phyloP scores from a whole-genome alignment of 2,113 vertebrate species.

The Cacatua alba region DNA sequence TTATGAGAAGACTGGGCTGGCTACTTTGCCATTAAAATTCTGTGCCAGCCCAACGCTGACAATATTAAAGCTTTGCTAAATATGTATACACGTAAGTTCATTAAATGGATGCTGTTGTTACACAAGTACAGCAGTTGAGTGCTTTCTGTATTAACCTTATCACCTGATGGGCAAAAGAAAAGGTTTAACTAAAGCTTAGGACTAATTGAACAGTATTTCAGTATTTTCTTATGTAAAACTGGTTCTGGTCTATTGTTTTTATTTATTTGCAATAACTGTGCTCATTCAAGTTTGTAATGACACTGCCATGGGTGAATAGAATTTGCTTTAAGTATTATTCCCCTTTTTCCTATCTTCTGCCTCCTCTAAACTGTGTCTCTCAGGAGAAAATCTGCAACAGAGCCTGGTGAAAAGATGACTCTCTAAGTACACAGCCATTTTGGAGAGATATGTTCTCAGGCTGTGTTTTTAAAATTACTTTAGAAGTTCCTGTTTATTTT shows the following conservation, averaged over 20 bases:
- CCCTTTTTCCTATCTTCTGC: slow-evolving; percentile 63
- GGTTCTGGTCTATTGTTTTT: slow-evolving; percentile 86
- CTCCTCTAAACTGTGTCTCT: slow-evolving; percentile 74
- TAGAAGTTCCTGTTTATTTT: slow-evolving; percentile 74
- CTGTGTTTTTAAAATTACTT: slow-evolving; percentile 51
- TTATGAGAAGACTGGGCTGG: slow-evolving; percentile 2
- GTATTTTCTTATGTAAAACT: slow-evolving; percentile 82
- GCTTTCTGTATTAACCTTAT: slow-evolving; percentile 77
- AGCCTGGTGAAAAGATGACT: slow-evolving; percentile 65
- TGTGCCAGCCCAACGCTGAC: neutral
- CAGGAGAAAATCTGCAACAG: slow-evolving; percentile 72
- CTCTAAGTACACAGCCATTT: slow-evolving; percentile 62
- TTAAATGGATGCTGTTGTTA: slow-evolving; percentile 51
- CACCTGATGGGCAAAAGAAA: slow-evolving; percentile 73
- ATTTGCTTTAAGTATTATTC: slow-evolving; percentile 83
- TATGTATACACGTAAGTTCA: slow-evolving; percentile 50
- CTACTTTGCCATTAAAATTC: slow-evolving; percentile 60
- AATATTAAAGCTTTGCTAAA: slow-evolving; percentile 55
- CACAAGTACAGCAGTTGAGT: slow-evolving; percentile 65
- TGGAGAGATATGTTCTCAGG: neutral
- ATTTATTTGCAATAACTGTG: slow-evolving; percentile 84
- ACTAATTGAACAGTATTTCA: slow-evolving; percentile 77
- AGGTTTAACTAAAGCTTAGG: slow-evolving; percentile 74
- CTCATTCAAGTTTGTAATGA: slow-evolving; percentile 85
- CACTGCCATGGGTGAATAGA: slow-evolving; percentile 81